Percentiles rank a stretch among this genome's conserved stretches.
Conservation (phyloP, 2,888 invertebrate genomes). For the Lochmaea capreae region DNA sequence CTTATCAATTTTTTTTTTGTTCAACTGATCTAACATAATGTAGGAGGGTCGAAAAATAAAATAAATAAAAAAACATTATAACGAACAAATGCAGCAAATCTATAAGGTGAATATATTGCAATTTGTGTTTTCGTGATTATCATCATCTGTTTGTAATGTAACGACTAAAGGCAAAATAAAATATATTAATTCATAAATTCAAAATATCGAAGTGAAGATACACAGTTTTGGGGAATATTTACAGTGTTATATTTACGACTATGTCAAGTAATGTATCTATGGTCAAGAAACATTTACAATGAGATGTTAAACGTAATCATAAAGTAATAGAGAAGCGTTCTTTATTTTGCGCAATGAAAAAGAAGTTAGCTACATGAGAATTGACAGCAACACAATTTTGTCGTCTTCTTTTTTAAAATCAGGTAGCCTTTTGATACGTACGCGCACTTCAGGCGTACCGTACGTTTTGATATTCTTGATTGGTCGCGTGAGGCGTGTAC, state of each 20-base stretch:
- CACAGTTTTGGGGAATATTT: conserved; percentile 53
- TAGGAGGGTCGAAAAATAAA: conserved; percentile 48
- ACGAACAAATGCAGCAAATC: conserved; percentile 65
- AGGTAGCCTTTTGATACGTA: too few species aligned
- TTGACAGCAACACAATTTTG: too few species aligned
- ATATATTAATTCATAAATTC: conserved; percentile 45
- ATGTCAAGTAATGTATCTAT: conserved; percentile 17
- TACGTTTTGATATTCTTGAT: too few species aligned
- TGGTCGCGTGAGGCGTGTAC: too few species aligned
- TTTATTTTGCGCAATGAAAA: too few species aligned
- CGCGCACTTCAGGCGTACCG: too few species aligned
- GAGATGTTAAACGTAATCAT: too few species aligned
- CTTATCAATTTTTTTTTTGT: conserved; percentile 26
- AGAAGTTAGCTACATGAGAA: too few species aligned
- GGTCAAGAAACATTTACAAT: background rate
- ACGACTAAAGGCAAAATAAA: conserved; percentile 61
- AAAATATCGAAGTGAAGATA: conserved; percentile 57
- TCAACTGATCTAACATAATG: conserved; percentile 62
- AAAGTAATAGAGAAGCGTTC: too few species aligned
- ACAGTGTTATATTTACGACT: conserved; percentile 29
- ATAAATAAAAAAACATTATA: conserved; percentile 46
- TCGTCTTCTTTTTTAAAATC: too few species aligned
- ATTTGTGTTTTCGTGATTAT: conserved; percentile 65
- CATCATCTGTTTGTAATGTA: conserved; percentile 45
- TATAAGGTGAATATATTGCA: conserved; percentile 64